phyloP scores from a whole-genome alignment of 1,140 invertebrate genomes.

The Pomacea maculata region DNA sequence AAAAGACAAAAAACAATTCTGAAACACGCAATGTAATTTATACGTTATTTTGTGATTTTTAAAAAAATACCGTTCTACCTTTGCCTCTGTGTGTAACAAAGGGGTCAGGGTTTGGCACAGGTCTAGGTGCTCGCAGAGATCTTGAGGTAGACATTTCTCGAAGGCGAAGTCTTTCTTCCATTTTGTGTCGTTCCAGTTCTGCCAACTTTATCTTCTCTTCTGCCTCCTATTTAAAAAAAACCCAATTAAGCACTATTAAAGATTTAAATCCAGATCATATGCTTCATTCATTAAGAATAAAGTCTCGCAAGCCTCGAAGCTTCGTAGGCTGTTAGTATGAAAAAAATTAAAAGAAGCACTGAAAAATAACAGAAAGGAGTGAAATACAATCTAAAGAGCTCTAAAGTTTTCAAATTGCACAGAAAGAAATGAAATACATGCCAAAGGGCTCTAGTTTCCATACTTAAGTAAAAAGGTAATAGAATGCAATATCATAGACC shows the following conservation, averaged over 20 bases:
- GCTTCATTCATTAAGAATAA: not conserved
- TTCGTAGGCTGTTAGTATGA: not conserved
- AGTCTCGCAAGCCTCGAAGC: not conserved
- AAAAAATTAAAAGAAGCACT: not conserved
- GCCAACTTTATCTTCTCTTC: conserved; percentile 74
- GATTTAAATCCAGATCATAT: not conserved
- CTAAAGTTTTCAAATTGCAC: no score
- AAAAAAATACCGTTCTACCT: not conserved
- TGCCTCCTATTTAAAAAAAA: conserved; percentile 61
- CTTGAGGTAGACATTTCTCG: conserved; percentile 29
- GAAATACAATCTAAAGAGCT: no score
- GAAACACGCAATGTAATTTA: not conserved
- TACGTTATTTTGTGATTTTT: not conserved
- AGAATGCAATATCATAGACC: no score
- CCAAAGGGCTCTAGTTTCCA: no score
- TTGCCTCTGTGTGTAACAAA: conserved; percentile 40
- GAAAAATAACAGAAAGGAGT: not conserved
- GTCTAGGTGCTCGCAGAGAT: conserved; percentile 24
- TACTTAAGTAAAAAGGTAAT: no score
- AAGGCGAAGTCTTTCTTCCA: conserved; percentile 74
- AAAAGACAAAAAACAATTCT: no score
- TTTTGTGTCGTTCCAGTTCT: conserved; percentile 71
- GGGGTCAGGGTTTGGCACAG: conserved; percentile 29
- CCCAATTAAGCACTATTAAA: conserved; percentile 2
- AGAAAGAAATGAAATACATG: no score